phyloP scores from a whole-genome alignment of 1,140 invertebrate genomes.

The Lanistes nyassanus region DNA sequence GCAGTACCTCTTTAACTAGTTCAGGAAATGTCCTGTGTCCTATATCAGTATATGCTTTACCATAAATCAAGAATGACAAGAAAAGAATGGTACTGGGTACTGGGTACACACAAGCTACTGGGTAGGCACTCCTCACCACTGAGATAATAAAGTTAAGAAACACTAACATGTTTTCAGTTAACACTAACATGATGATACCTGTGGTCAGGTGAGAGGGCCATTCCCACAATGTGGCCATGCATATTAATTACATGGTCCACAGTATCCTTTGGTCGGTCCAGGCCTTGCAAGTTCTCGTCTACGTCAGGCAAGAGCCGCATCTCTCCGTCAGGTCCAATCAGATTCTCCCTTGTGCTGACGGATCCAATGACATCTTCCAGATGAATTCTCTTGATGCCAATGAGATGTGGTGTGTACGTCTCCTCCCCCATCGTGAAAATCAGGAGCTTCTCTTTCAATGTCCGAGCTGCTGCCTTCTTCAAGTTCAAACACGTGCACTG shows the following conservation, averaged over 20 bases:
- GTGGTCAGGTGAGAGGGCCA: slow-evolving; percentile 88
- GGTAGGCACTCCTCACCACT: too few relatives aligned
- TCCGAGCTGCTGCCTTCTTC: not conserved
- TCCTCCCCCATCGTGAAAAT: slow-evolving; percentile 88
- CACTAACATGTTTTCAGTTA: too few relatives aligned
- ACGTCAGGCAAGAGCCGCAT: slow-evolving; percentile 45
- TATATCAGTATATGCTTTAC: too few relatives aligned
- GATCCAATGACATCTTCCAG: slow-evolving; percentile 54
- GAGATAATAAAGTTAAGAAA: too few relatives aligned
- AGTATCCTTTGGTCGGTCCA: slow-evolving; percentile 37
- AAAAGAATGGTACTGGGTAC: too few relatives aligned
- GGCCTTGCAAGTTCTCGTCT: slow-evolving; percentile 36
- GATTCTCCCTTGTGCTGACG: slow-evolving; percentile 12
- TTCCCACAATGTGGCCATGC: slow-evolving; percentile 89
- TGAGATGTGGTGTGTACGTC: slow-evolving; percentile 89
- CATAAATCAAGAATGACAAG: too few relatives aligned
- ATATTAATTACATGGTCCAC: slow-evolving; percentile 87
- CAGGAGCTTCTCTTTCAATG: slow-evolving; percentile 76
- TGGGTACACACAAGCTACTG: too few relatives aligned
- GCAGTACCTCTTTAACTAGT: too few relatives aligned
- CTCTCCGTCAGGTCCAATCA: slow-evolving; percentile 15
- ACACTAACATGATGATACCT: slow-evolving; percentile 74
- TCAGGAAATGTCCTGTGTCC: too few relatives aligned
- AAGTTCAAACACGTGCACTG: too few relatives aligned
- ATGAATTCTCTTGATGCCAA: slow-evolving; percentile 84